Base-by-base conservation (phyloP, 2,797 vertebrate species). In the Anabas testudineus region DNA sequence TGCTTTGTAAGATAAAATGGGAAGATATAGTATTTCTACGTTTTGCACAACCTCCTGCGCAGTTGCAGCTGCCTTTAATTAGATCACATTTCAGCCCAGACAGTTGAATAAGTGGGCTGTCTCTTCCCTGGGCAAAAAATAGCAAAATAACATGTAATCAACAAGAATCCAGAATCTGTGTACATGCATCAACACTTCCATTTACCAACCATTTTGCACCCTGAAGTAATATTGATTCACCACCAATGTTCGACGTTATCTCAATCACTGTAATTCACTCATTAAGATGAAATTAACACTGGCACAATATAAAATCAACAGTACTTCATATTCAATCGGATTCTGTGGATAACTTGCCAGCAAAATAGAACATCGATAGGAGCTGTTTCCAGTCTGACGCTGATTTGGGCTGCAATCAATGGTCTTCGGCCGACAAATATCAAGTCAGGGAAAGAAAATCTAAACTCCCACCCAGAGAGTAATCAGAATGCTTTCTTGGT, bases 11-110 rank as follows among this genome's bases (percentile, higher is more conserved):
- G 21, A 60, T 56, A 21, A 34, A 59, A 49, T 55, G 13, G 49
- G 5, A 62, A 39, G 21, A 53, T 28, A 16, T 9, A 22, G 18
- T 67, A 10, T 59, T 60, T 55, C n/a, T 58, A 24, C 22, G 72
- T 59, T 54, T 67, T 57, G 12, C 54, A 19, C 14, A 3, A 54
- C 54, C 43, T 69, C 45, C 51, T 48, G 56, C 55, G 53, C 43
- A 62, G 45, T 63, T 47, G 70, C 76, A 82, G 70, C 80, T 86
- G 83, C 57, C 42, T 81, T 78, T 78, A 66, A 80, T 83, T 75
- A 74, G 68, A 46, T 77, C 56, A 55, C 53, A 67, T 78, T 71
- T 81, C 65, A 80, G 21, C 52, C 7, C 46, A 48, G 64, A 82
- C 56, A 53, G 71, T 49, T 66, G 60, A 87, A 76, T 71, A 63